phyloP scores from a whole-genome alignment of 2,888 invertebrate species.

The Ctenicera cuprea region DNA sequence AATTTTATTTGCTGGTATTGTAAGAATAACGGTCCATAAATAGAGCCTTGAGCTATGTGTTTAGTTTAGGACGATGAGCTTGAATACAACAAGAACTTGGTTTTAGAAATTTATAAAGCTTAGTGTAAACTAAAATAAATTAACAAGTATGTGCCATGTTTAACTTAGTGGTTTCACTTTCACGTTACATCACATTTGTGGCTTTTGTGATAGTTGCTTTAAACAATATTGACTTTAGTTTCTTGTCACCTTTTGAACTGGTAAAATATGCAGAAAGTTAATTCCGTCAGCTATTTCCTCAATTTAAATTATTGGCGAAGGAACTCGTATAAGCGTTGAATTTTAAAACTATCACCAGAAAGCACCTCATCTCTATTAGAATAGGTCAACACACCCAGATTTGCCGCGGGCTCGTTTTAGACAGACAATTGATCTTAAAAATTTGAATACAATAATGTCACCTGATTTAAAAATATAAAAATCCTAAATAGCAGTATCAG shows the following conservation, averaged over 20 bases:
- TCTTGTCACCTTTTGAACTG: conserved; percentile 23
- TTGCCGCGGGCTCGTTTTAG: conserved; percentile 1
- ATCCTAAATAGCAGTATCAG: conserved; percentile 11
- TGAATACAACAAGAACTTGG: background rate
- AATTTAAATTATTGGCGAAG: conserved; percentile 6
- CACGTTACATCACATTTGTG: conserved; percentile 18
- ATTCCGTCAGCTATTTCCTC: background rate
- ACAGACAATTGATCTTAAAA: background rate
- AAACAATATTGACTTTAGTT: conserved; percentile 15
- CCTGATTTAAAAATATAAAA: background rate
- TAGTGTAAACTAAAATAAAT: conserved; percentile 28
- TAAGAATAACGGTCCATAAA: conserved; percentile 27
- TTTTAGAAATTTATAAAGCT: background rate
- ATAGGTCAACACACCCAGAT: conserved; percentile 17
- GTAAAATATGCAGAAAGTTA: conserved; percentile 8
- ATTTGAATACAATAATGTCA: conserved; percentile 25
- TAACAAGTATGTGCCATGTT: conserved; percentile 27
- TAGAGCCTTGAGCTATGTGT: conserved; percentile 24
- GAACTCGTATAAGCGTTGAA: background rate
- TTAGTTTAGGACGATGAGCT: conserved; percentile 3
- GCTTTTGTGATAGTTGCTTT: background rate
- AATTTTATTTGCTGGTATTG: conserved; percentile 12
- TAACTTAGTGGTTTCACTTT: conserved; percentile 34
- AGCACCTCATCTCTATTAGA: background rate
- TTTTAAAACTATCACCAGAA: background rate